Percentiles rank a stretch among this genome's conserved stretches.
These are phyloP conservation scores for Minunthozetes semirufus DNA, from an alignment of 2,888 invertebrate species.

Conservation along the genomic window DNA sequence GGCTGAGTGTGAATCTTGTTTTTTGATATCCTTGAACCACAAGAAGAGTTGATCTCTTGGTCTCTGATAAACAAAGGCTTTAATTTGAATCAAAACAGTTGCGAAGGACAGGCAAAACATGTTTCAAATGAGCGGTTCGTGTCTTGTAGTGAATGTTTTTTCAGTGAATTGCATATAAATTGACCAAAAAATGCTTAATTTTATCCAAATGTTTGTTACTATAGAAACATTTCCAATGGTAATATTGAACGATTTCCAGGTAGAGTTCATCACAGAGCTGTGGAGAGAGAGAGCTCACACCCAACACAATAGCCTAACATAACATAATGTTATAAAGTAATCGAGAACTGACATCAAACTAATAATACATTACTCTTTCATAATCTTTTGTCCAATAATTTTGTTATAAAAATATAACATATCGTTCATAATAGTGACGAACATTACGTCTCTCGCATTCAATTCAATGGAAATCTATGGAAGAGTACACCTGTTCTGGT, in stretches of 20 bases:
- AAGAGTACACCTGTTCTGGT: background rate
- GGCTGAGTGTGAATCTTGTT: background rate
- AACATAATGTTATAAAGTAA: background rate
- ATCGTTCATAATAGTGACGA: background rate
- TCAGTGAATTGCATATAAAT: background rate
- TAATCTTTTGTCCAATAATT: slow-evolving; percentile 6
- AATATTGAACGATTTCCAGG: slow-evolving; percentile 22
- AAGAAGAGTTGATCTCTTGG: background rate
- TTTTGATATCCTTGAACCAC: slow-evolving; percentile 19
- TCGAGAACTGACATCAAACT: slow-evolving; percentile 3
- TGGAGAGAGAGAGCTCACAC: slow-evolving; percentile 13
- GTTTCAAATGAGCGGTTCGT: background rate
- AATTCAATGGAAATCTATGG: background rate
- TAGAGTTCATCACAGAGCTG: background rate
- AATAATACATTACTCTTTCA: slow-evolving; percentile 2
- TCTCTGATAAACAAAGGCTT: background rate
- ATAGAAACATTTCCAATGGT: slow-evolving; percentile 15
- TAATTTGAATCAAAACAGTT: background rate
- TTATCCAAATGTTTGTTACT: background rate
- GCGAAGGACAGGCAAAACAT: background rate
- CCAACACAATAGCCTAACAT: slow-evolving; percentile 1
- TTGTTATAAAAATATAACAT: background rate
- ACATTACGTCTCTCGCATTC: background rate
- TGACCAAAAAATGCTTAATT: slow-evolving; percentile 8
- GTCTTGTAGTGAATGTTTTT: background rate